Evolutionary conservation across 2,888 invertebrate genomes (phyloP).

Genomic region (Rhogogaster chlorosoma): DNA sequence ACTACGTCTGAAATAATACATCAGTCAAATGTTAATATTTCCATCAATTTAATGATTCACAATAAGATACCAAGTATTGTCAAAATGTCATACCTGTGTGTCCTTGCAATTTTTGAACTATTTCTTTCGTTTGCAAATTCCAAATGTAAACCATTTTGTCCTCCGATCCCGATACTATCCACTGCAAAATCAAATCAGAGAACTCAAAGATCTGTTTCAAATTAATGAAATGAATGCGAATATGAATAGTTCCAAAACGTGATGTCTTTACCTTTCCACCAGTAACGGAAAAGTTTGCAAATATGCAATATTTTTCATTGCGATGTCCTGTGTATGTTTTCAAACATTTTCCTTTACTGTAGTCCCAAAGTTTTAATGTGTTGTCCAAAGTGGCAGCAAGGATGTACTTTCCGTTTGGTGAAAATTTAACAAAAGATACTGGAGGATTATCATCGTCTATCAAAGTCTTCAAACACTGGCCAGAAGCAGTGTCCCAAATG

Average conservation of each 20-base stretch:
- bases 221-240: not conserved
- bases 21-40: not conserved
- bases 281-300: slow-evolving; percentile 99
- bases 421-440: slow-evolving; percentile 99
- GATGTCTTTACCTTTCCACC: slow-evolving; percentile 92
- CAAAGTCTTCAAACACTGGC: slow-evolving; percentile 98
- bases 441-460: slow-evolving; percentile 99
- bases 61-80: not conserved
- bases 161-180: slow-evolving; percentile 99
- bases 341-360: slow-evolving; percentile 98
- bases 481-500: slow-evolving; percentile 99
- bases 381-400: slow-evolving; percentile 99
- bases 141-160: slow-evolving; percentile 99
- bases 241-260: not conserved
- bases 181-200: slow-evolving; percentile 81
- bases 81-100: slow-evolving; percentile 88
- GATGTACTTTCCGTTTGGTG: slow-evolving; percentile 99
- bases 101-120: slow-evolving; percentile 98
- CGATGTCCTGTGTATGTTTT: slow-evolving; percentile 99
- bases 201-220: slow-evolving; percentile 40
- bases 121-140: slow-evolving; percentile 99
- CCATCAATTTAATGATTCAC: not conserved
- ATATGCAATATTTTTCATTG: slow-evolving; percentile 99
- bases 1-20: slow-evolving; percentile 85
- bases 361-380: slow-evolving; percentile 99